phyloP scores from a whole-genome alignment of 1,140 invertebrate genomes.

The Acromyrmex echinatior region DNA sequence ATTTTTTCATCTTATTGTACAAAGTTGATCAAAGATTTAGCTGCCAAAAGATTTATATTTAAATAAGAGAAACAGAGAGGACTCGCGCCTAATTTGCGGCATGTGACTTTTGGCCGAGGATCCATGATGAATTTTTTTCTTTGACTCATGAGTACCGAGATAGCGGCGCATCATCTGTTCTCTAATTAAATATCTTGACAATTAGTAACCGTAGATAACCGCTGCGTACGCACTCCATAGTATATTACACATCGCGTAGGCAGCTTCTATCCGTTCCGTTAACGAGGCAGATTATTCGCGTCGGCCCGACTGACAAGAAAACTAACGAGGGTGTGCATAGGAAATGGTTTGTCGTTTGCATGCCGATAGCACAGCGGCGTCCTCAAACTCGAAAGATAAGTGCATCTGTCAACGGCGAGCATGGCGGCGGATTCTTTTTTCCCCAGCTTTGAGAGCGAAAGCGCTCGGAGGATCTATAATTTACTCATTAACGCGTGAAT shows the following conservation, averaged over 20 bases:
- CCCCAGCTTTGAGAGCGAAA: constrained; percentile 37
- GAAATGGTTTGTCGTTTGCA: constrained; percentile 79
- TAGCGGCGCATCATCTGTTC: background rate
- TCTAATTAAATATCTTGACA: constrained; percentile 55
- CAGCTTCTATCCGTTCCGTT: constrained; percentile 72
- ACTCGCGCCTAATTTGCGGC: background rate
- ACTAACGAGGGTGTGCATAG: constrained; percentile 76
- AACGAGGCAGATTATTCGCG: constrained; percentile 80
- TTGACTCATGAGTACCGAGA: background rate
- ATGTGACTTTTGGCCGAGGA: background rate
- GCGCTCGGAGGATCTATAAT: constrained; percentile 30
- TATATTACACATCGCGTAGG: constrained; percentile 63
- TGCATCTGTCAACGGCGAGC: constrained; percentile 73
- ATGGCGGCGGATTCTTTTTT: constrained; percentile 57
- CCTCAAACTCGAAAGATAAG: constrained; percentile 73
- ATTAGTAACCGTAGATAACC: constrained; percentile 53
- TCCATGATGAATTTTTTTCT: background rate
- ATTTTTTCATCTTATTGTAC: background rate
- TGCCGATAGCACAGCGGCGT: constrained; percentile 73
- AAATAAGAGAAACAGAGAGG: background rate
- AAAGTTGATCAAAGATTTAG: background rate
- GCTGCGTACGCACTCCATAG: constrained; percentile 25
- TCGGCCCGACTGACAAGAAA: constrained; percentile 71
- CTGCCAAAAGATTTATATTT: background rate
- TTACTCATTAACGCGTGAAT: constrained; percentile 33